Evolutionary conservation across 1,140 invertebrate species (phyloP).

Genomic region (Hycleus cichorii): DNA sequence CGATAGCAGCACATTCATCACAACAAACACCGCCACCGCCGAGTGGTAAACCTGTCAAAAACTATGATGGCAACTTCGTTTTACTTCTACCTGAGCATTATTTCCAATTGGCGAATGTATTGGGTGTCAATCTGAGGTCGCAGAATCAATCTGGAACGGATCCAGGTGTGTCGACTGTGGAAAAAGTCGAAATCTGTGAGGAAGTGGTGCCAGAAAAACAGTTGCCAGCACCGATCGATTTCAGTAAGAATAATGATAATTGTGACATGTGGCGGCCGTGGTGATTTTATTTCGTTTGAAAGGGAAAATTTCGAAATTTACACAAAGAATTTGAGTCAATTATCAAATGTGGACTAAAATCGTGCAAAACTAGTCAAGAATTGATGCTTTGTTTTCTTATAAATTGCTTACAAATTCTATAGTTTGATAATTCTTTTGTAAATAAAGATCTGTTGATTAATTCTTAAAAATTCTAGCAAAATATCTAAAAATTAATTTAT

Average conservation of each 20-base stretch:
- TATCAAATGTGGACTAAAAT: no score
- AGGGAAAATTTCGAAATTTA: background rate
- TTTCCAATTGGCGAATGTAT: conserved; percentile 36
- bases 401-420: no score
- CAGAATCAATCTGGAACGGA: conserved; percentile 10
- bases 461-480: no score
- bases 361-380: no score
- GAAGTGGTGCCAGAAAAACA: conserved; percentile 16
- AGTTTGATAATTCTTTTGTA: no score
- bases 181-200: background rate
- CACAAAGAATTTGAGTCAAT: background rate
- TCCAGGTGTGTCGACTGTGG: conserved; percentile 16
- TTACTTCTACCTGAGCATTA: conserved; percentile 40
- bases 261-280: conserved; percentile 37
- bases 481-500: no score
- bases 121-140: conserved; percentile 37
- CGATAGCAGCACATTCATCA: conserved; percentile 4
- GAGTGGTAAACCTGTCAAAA: conserved; percentile 28
- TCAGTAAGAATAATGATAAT: conserved; percentile 31
- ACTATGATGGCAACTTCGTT: conserved; percentile 38
- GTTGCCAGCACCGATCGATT: conserved; percentile 26
- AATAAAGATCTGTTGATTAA: no score
- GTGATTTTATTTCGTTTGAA: conserved; percentile 14
- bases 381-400: no score
- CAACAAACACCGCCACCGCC: conserved; percentile 3